phyloP scores from a whole-genome alignment of 2,888 invertebrate genomes.

The Entomobrya multifasciata region DNA sequence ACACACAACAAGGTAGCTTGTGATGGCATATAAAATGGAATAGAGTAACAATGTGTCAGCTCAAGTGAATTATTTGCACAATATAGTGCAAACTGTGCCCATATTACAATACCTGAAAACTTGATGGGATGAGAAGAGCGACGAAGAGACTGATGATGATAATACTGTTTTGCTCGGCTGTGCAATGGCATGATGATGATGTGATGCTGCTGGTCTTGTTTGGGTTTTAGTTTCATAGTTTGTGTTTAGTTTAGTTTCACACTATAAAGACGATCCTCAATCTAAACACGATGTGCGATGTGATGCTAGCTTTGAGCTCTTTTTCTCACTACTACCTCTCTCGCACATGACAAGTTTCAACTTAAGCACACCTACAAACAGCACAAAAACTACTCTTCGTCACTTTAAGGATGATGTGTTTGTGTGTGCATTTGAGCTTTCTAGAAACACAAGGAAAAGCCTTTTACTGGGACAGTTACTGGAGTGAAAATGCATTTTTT shows the following conservation, averaged over 20 bases:
- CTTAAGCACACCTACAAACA: neutral
- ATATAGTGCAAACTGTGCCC: constrained; percentile 66
- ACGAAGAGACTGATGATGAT: neutral
- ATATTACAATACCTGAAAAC: constrained; percentile 64
- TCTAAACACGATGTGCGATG: neutral
- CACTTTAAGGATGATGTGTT: constrained; percentile 34
- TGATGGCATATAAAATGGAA: neutral
- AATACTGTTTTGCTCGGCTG: neutral
- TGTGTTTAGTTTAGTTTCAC: too few species aligned
- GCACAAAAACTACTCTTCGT: neutral
- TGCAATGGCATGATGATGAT: constrained; percentile 16
- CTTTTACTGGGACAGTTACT: too few species aligned
- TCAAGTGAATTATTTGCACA: constrained; percentile 76
- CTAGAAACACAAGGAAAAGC: neutral
- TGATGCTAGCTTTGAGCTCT: constrained; percentile 25
- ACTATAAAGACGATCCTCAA: neutral
- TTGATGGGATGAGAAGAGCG: constrained; percentile 60
- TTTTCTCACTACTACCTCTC: neutral
- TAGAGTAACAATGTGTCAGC: constrained; percentile 72
- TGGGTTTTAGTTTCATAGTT: neutral
- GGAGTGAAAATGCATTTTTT: neutral
- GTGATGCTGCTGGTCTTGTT: constrained; percentile 8
- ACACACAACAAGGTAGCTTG: neutral
- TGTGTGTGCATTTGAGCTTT: constrained; percentile 21
- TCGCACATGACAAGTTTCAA: neutral